Conservation (phyloP, 2,113 vertebrate species). For the Myrmecobius fasciatus region DNA sequence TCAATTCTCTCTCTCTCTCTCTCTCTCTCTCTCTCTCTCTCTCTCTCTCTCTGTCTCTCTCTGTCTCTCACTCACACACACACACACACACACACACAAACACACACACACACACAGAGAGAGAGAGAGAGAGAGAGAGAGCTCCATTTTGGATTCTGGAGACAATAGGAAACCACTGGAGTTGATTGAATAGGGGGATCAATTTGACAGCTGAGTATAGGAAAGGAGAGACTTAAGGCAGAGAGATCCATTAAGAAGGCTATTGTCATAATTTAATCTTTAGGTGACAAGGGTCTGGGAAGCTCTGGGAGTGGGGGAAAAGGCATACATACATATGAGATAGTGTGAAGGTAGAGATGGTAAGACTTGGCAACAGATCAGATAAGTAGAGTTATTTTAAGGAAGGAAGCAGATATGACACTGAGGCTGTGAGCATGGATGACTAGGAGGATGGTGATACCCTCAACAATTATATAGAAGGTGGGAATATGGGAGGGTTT, state of each 20-base stretch:
- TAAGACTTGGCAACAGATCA: not conserved
- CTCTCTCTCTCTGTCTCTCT: too few relatives aligned
- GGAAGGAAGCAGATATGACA: too few relatives aligned
- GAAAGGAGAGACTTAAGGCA: not conserved
- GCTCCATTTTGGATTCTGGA: not conserved
- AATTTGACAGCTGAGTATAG: not conserved
- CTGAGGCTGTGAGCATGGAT: not conserved
- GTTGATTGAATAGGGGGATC: not conserved
- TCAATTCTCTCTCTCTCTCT: too few relatives aligned
- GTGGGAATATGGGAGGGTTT: too few relatives aligned
- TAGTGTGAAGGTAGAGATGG: not conserved
- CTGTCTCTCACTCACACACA: too few relatives aligned
- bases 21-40: too few relatives aligned
- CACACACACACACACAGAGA: too few relatives aligned
- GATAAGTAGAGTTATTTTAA: not conserved
- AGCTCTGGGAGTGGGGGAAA: not conserved
- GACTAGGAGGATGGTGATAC: not conserved
- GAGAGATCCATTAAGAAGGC: not conserved
- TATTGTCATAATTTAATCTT: not conserved
- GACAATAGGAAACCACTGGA: not conserved
- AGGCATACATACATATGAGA: not conserved
- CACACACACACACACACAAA: too few relatives aligned
- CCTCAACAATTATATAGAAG: not conserved
- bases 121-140: too few relatives aligned
- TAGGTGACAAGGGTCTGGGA: not conserved